Evolutionary conservation across 2,888 invertebrate species (phyloP).

Genomic region (Leptura quadrifasciata): DNA sequence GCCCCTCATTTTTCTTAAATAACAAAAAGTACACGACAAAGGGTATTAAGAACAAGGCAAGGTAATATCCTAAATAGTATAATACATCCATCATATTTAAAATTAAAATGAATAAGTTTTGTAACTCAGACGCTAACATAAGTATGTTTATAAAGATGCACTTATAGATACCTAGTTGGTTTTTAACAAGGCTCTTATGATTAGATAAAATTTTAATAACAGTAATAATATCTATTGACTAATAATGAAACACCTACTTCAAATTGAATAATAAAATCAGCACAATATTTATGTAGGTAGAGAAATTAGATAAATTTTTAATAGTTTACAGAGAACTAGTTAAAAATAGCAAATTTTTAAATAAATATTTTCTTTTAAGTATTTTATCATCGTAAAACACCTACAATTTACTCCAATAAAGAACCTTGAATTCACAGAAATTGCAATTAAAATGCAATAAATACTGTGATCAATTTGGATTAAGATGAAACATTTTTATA

Average conservation of each 20-base stretch:
- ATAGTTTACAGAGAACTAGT: background rate
- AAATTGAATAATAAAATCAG: background rate
- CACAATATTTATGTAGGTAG: too few relatives aligned
- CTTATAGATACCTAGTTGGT: too few relatives aligned
- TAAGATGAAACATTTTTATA: background rate
- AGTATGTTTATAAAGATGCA: too few relatives aligned
- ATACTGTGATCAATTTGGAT: background rate
- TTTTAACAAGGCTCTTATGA: background rate
- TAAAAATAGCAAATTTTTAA: background rate
- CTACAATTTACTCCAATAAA: background rate
- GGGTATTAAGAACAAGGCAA: slow-evolving; percentile 62
- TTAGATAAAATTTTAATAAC: background rate
- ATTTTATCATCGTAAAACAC: background rate
- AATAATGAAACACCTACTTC: background rate
- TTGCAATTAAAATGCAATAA: background rate
- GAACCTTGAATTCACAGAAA: background rate
- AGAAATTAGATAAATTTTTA: background rate
- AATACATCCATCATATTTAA: slow-evolving; percentile 26
- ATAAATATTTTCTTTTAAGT: background rate
- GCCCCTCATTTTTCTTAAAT: slow-evolving; percentile 57
- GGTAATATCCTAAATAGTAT: slow-evolving; percentile 57
- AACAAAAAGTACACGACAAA: slow-evolving; percentile 64
- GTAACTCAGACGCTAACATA: too few relatives aligned
- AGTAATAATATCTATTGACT: background rate
- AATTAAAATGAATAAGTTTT: background rate